Percentiles rank a stretch among this genome's conserved stretches.
These are phyloP conservation scores for Nansenia antarctica DNA, from an alignment of 2,113 vertebrate genomes.

Conservation along the genomic window DNA sequence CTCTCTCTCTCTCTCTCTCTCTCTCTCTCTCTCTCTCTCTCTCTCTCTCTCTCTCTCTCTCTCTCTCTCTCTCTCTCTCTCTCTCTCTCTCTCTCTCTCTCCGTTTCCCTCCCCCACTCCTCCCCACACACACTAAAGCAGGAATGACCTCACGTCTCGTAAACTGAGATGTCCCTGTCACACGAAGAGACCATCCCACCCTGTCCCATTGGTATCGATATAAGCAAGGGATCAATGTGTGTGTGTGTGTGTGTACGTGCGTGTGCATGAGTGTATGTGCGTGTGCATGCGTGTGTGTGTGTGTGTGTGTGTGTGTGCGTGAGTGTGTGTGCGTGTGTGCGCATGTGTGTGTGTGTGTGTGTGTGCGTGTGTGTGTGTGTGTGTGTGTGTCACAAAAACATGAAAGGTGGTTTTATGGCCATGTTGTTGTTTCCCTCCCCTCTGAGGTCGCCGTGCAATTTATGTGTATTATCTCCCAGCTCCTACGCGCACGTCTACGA, in stretches of 20 bases:
- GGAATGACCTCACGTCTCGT: no score
- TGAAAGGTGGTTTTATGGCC: constrained; percentile 35
- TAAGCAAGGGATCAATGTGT: neutral
- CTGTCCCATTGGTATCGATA: neutral
- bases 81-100: constrained; percentile 37
- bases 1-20: constrained; percentile 40
- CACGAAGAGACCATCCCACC: neutral
- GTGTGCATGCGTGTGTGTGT: no score
- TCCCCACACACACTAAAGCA: no score
- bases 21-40: neutral
- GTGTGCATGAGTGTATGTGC: no score
- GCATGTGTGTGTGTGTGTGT: neutral
- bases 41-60: constrained; percentile 13
- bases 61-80: constrained; percentile 14
- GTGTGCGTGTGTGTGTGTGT: neutral
- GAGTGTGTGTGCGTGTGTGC: neutral
- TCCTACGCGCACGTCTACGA: constrained; percentile 36
- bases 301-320: neutral
- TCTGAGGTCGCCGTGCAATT: constrained; percentile 51
- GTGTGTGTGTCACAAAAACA: constrained; percentile 16
- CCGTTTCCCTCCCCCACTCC: constrained; percentile 33
- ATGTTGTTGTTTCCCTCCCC: constrained; percentile 25
- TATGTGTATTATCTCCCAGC: constrained; percentile 40
- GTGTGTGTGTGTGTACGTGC: no score
- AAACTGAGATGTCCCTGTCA: neutral